These are phyloP conservation scores for Muscidifurax raptorellus DNA, from an alignment of 1,140 invertebrate genomes.

Conservation along the genomic window DNA sequence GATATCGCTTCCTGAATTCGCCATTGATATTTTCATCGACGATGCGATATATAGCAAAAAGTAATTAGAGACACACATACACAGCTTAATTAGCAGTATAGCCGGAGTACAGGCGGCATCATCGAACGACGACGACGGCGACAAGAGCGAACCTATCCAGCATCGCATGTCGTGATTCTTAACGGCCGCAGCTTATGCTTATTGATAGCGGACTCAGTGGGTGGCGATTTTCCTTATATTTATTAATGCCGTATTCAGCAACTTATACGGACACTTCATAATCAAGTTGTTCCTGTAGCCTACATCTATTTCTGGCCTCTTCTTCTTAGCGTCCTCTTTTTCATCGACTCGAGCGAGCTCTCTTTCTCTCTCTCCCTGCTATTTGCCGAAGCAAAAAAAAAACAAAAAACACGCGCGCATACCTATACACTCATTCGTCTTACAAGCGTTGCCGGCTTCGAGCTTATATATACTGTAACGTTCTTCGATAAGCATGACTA, in stretches of 20 bases:
- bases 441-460: neutral
- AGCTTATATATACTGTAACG: neutral
- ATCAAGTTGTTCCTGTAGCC: slow-evolving; percentile 27
- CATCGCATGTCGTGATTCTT: slow-evolving; percentile 16
- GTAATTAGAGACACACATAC: slow-evolving; percentile 26
- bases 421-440: neutral
- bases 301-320: neutral
- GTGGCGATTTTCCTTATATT: slow-evolving; percentile 21
- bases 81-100: neutral
- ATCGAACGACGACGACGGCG: neutral
- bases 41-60: neutral
- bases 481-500: slow-evolving; percentile 37
- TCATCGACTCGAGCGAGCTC: no score
- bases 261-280: slow-evolving; percentile 27
- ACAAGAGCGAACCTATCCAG: neutral
- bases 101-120: neutral
- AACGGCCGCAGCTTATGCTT: slow-evolving; percentile 18
- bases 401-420: neutral
- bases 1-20: slow-evolving; percentile 35
- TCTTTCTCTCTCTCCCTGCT: neutral
- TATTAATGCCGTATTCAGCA: slow-evolving; percentile 11
- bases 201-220: slow-evolving; percentile 44
- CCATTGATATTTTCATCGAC: slow-evolving; percentile 18
- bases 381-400: neutral
- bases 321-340: no score